Base-by-base conservation (phyloP, 2,113 vertebrate species). In the Oryzias woworae region DNA sequence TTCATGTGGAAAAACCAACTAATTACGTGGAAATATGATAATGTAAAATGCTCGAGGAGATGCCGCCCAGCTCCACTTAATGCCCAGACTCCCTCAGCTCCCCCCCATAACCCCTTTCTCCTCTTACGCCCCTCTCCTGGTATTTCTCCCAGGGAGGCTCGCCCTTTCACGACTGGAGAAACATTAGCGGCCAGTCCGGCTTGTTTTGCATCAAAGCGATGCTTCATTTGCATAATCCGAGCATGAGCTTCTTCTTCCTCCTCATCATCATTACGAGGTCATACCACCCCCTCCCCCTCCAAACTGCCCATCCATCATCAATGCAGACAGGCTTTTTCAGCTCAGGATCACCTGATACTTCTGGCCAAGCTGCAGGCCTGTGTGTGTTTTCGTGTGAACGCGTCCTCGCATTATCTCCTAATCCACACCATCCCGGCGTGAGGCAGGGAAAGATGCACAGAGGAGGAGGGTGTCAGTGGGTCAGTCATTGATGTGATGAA, bases 11-110 rank as follows among this genome's bases (percentile, higher is more conserved):
- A 98, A 93, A 98, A 96, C 88, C 94, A 96, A 95, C 93, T 98
- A 98, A 98, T 98, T 96, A 98, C 93, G 95, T 97, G 96, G 94
- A 98, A 98, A 97, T 98, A 98, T 98, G 96, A 95, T 98, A 98
- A 98, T 98, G 94, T 91, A 94, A 92, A 94, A 89, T 68, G 94
- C 96, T 94, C 89, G 89, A 87, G 95, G 96, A 93, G 75, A 52
- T 28, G 60, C 71, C n/a, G 53, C 66, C 45, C 59, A 13, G 49
- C 53, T 28, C 43, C n/a, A 3, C 61, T 70, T 14, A 60, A 77
- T 72, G 67, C 79, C 79, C 76, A 80, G 71, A 75, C 20, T 56
- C 58, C 75, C 60, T 60, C 5, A 36, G 53, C 61, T 45, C 49
- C 23, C 51, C 62, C 0, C 6, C 3, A 5, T 1, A 6, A 13